A percentile compares a stretch with the other conserved stretches of the same genome.
phyloP scores from a whole-genome alignment of 1,140 invertebrate species.

The Scaptomyza montana region DNA sequence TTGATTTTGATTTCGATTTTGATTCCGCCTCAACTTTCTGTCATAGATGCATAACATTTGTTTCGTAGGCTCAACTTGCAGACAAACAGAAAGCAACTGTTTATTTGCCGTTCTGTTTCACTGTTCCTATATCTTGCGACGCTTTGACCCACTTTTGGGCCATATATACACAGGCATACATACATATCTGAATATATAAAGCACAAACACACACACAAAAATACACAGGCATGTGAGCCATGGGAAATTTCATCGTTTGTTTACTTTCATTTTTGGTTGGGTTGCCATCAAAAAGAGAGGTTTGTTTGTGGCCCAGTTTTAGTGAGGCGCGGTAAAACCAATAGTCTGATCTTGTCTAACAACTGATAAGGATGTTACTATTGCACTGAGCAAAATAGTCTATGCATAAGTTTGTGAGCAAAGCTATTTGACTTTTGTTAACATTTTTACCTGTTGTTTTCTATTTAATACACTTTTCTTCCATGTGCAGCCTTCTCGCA shows the following conservation, averaged over 20 bases:
- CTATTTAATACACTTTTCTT: not conserved
- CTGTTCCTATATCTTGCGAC: constrained; percentile 25
- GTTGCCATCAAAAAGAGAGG: constrained; percentile 12
- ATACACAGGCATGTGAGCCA: constrained; percentile 27
- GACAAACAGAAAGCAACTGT: constrained; percentile 20
- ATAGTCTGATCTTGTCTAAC: not conserved
- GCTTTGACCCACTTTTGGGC: constrained; percentile 59
- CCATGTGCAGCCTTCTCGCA: constrained; percentile 1
- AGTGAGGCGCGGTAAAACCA: not conserved
- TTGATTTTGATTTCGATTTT: constrained; percentile 26
- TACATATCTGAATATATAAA: constrained; percentile 9
- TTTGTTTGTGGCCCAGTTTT: constrained; percentile 35
- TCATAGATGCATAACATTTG: constrained; percentile 8
- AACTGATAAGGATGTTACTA: constrained; percentile 22
- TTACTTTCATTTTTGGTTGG: constrained; percentile 44
- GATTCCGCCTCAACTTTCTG: not conserved
- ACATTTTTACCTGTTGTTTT: not conserved
- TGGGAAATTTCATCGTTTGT: constrained; percentile 44
- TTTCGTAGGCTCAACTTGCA: constrained; percentile 6
- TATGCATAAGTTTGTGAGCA: no score
- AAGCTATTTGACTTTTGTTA: no score
- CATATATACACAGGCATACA: constrained; percentile 28
- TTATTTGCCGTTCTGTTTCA: constrained; percentile 7
- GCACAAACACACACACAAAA: not conserved
- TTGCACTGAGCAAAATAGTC: not conserved